Evolutionary conservation across 2,888 invertebrate species (phyloP).

Genomic region (Drosophila parthenogenetica): DNA sequence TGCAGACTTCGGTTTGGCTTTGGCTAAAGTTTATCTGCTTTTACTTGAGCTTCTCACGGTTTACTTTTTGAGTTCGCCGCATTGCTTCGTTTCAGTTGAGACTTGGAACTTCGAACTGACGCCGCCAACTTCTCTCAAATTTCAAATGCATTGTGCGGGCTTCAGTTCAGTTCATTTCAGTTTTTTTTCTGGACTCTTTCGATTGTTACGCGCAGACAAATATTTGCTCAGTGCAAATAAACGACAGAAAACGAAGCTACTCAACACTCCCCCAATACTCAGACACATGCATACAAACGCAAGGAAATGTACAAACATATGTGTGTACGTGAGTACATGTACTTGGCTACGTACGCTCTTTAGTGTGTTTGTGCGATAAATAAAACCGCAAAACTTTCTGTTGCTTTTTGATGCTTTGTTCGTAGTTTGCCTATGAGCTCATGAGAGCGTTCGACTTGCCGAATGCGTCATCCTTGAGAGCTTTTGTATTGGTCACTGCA

Average conservation of each 20-base stretch:
- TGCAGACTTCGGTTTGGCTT: constrained; percentile 66
- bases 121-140: constrained; percentile 61
- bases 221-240: constrained; percentile 55
- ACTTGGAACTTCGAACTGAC: constrained; percentile 33
- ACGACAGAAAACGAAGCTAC: constrained; percentile 24
- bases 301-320: not conserved
- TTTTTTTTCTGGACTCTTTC: constrained; percentile 25
- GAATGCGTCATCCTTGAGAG: constrained; percentile 47
- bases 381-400: constrained; percentile 42
- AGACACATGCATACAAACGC: not conserved
- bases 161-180: constrained; percentile 26
- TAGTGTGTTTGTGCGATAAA: constrained; percentile 17
- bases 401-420: constrained; percentile 26
- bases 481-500: constrained; percentile 10
- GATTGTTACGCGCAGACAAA: constrained; percentile 43
- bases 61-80: constrained; percentile 75
- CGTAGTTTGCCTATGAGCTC: constrained; percentile 51
- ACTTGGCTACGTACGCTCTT: too few species aligned
- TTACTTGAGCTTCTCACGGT: constrained; percentile 82
- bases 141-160: constrained; percentile 62
- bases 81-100: constrained; percentile 20
- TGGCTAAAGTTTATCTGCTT: constrained; percentile 74
- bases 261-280: constrained; percentile 39
- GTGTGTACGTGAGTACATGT: constrained; percentile 15
- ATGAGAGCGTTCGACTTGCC: constrained; percentile 19